Conservation (phyloP, 1,140 invertebrate genomes). For the Zaprionus inermis region DNA sequence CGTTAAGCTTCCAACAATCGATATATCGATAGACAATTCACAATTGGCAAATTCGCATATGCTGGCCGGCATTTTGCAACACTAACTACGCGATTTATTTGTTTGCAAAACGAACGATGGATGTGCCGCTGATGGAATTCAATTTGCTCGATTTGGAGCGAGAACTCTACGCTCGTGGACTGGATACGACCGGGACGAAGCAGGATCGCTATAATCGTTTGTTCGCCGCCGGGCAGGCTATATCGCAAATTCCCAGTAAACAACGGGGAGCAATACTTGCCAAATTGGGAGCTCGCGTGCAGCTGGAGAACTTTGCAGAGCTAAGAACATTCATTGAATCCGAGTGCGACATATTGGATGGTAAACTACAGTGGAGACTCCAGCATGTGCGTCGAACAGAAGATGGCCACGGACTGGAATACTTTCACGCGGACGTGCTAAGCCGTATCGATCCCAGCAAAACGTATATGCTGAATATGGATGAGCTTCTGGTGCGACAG, state of each 20-base stretch:
- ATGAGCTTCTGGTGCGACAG: constrained; percentile 36
- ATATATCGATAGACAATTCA: constrained; percentile 28
- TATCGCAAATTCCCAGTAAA: neutral
- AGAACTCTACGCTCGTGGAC: constrained; percentile 19
- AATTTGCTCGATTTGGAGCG: constrained; percentile 35
- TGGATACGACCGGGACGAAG: constrained; percentile 19
- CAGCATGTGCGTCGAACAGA: constrained; percentile 29
- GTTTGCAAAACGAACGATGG: constrained; percentile 32
- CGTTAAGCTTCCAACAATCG: neutral
- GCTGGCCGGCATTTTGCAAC: neutral
- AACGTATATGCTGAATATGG: constrained; percentile 38
- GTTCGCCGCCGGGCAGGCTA: constrained; percentile 9
- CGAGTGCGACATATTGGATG: constrained; percentile 9
- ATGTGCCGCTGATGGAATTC: constrained; percentile 33
- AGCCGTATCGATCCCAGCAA: constrained; percentile 13
- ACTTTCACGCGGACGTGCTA: constrained; percentile 28
- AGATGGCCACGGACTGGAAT: constrained; percentile 28
- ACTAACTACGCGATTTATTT: constrained; percentile 12
- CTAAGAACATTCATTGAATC: constrained; percentile 1
- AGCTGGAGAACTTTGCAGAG: constrained; percentile 35
- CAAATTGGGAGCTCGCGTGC: constrained; percentile 28
- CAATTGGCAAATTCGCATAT: neutral
- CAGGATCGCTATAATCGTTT: constrained; percentile 34
- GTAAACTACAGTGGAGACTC: constrained; percentile 25
- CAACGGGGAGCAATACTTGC: neutral